phyloP scores from a whole-genome alignment of 2,888 invertebrate genomes.

The Brenthis ino region DNA sequence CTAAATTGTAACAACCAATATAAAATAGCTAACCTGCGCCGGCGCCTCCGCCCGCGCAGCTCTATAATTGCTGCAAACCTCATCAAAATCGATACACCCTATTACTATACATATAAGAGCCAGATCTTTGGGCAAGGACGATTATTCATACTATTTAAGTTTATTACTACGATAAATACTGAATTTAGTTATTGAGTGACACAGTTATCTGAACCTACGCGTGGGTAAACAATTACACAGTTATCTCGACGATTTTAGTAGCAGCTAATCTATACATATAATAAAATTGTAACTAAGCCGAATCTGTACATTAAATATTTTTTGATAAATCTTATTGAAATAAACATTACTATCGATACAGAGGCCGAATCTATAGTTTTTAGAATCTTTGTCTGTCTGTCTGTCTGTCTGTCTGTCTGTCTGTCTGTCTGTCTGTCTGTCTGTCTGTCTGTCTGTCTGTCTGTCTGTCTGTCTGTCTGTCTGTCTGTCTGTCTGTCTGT shows the following conservation, averaged over 20 bases:
- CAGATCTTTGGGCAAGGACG: slow-evolving; percentile 26
- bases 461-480: too few species aligned
- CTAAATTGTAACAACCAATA: slow-evolving; percentile 4
- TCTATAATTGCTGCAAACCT: slow-evolving; percentile 15
- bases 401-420: too few species aligned
- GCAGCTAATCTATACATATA: neutral
- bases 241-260: slow-evolving; percentile 13
- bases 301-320: too few species aligned
- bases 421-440: too few species aligned
- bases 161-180: slow-evolving; percentile 35
- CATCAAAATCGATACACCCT: slow-evolving; percentile 20
- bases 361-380: too few species aligned
- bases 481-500: too few species aligned
- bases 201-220: slow-evolving; percentile 33
- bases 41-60: slow-evolving; percentile 36
- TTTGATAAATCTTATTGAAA: too few species aligned
- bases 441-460: too few species aligned
- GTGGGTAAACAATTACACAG: slow-evolving; percentile 22
- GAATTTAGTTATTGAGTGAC: slow-evolving; percentile 38
- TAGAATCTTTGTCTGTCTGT: too few species aligned
- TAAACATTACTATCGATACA: too few species aligned
- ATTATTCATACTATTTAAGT: slow-evolving; percentile 28
- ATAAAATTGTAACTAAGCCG: too few species aligned
- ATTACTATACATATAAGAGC: slow-evolving; percentile 5
- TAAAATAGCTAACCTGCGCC: slow-evolving; percentile 25